Percentiles rank a stretch among this genome's conserved stretches.
Conservation (phyloP, 2,888 invertebrate species). For the Eristalis arbustorum region DNA sequence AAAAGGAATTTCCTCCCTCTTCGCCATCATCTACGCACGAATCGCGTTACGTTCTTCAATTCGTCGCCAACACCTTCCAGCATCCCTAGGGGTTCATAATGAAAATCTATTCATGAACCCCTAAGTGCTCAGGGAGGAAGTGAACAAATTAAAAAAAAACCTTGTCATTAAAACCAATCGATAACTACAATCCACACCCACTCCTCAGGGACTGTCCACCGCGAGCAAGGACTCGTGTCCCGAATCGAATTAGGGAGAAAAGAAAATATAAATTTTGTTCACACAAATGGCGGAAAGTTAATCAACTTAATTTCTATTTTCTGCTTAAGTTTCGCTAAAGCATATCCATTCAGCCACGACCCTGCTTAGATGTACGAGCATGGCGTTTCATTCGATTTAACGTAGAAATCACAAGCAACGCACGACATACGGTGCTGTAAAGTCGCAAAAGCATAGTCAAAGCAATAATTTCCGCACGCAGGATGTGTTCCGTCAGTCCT, state of each 20-base stretch:
- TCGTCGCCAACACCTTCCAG: background rate
- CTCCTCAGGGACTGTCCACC: background rate
- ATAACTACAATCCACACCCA: background rate
- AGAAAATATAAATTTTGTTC: background rate
- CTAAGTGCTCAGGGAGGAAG: background rate
- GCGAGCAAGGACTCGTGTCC: background rate
- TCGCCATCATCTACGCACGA: background rate
- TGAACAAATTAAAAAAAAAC: background rate
- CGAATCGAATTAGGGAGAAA: constrained; percentile 23
- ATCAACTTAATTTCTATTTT: constrained; percentile 32
- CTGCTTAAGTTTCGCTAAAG: constrained; percentile 10
- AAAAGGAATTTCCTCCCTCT: background rate
- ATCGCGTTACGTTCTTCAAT: background rate
- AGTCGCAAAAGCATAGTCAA: background rate
- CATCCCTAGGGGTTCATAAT: no score
- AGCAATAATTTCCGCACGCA: background rate
- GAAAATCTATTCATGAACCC: background rate
- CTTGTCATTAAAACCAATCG: background rate
- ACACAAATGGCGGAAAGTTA: constrained; percentile 29
- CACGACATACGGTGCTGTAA: background rate
- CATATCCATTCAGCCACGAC: background rate
- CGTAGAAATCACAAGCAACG: background rate
- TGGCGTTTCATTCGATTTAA: constrained; percentile 22
- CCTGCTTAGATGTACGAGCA: background rate
- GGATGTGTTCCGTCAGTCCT: background rate